Evolutionary conservation across 2,888 invertebrate species (phyloP).

Genomic region (Agrotis puta): DNA sequence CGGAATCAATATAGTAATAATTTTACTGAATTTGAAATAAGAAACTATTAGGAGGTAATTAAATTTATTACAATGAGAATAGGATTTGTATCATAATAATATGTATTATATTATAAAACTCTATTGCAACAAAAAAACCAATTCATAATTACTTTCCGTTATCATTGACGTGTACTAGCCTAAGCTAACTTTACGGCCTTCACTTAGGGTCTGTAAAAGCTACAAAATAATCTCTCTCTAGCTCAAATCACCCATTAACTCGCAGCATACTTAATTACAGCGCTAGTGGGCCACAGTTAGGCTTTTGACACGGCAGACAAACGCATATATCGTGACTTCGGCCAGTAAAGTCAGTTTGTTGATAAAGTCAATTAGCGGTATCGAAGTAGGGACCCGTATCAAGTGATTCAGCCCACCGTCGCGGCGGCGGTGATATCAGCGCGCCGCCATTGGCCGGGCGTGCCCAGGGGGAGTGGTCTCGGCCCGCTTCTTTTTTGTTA

Average conservation of each 20-base stretch:
- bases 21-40: slow-evolving; percentile 10
- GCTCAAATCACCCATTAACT: slow-evolving; percentile 85
- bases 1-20: slow-evolving; percentile 9
- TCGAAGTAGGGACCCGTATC: slow-evolving; percentile 89
- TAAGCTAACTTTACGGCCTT: slow-evolving; percentile 51
- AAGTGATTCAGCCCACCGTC: slow-evolving; percentile 88
- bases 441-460: slow-evolving; percentile 83
- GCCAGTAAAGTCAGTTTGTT: slow-evolving; percentile 91
- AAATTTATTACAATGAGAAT: slow-evolving; percentile 16
- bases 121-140: not conserved
- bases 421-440: slow-evolving; percentile 77
- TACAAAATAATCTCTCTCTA: slow-evolving; percentile 65
- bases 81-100: not conserved
- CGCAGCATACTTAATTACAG: slow-evolving; percentile 86
- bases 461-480: slow-evolving; percentile 86
- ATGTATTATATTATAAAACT: not conserved
- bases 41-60: not conserved
- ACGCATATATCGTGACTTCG: slow-evolving; percentile 90
- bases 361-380: slow-evolving; percentile 91
- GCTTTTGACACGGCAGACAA: slow-evolving; percentile 90
- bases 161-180: slow-evolving; percentile 25
- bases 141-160: slow-evolving; percentile 30
- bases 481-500: slow-evolving; percentile 85
- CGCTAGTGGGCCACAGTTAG: slow-evolving; percentile 87
- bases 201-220: slow-evolving; percentile 52